Evolutionary conservation across 2,113 vertebrate species (phyloP).

Genomic region (Neolamprologus toae): DNA sequence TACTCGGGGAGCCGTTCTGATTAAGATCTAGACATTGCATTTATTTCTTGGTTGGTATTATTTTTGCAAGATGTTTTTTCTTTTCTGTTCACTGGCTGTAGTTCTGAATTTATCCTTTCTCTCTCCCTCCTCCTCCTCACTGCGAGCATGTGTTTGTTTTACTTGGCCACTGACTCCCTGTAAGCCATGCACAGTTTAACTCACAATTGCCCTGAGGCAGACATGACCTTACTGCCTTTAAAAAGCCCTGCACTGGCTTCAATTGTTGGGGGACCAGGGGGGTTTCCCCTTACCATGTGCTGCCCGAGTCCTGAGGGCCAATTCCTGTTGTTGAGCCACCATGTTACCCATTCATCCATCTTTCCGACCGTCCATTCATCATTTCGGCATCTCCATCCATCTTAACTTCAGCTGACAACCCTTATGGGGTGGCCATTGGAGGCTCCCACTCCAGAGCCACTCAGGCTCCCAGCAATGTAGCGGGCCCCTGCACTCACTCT

Average conservation of each 20-base stretch:
- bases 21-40: slow-evolving; percentile 14
- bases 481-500: slow-evolving; percentile 58
- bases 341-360: slow-evolving; percentile 67
- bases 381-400: slow-evolving; percentile 65
- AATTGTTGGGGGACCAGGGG: background rate
- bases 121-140: slow-evolving; percentile 11
- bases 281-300: slow-evolving; percentile 19
- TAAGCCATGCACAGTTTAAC: slow-evolving; percentile 66
- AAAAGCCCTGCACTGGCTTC: slow-evolving; percentile 27
- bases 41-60: slow-evolving; percentile 26
- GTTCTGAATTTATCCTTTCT: slow-evolving; percentile 47
- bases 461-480: slow-evolving; percentile 55
- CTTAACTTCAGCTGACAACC: slow-evolving; percentile 58
- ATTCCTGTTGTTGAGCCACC: slow-evolving; percentile 61
- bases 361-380: slow-evolving; percentile 59
- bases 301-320: slow-evolving; percentile 39
- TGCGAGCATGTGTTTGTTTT: slow-evolving; percentile 73
- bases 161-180: slow-evolving; percentile 66
- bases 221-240: slow-evolving; percentile 61
- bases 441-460: slow-evolving; percentile 41
- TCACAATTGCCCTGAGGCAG: slow-evolving; percentile 64
- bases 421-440: background rate
- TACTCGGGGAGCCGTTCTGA: background rate
- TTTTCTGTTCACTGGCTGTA: slow-evolving; percentile 35
- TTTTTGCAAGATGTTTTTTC: slow-evolving; percentile 18